Base-by-base conservation (phyloP, 2,888 invertebrate species). In the Mythimna impura region DNA sequence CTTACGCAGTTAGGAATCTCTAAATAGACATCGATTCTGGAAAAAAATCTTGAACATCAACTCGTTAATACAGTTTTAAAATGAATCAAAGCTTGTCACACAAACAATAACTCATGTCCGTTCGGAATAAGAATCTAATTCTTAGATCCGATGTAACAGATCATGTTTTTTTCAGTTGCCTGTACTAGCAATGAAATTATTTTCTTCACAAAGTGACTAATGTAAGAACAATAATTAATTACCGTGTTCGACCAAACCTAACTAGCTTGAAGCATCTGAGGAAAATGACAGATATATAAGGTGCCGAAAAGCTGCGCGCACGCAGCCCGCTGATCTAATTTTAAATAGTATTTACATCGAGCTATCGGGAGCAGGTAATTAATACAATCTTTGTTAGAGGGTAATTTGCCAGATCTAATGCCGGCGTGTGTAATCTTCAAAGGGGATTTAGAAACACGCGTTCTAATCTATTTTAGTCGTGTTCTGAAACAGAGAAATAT, bases 381-480 rank as follows among this genome's bases (percentile, higher is more conserved):
- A 96, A 96, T 96, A 96, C 96, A 96, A 96, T 96, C 96, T 95
- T 96, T 96, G 96, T 95, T 95, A 95, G 94, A 95, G 94, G 93
- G 95, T 96, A 96, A 96, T 96, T 96, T 95, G 96, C 96, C 95
- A 96, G 96, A 95, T 94, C 96, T 96, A 96, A 96, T 95, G 94
- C 95, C 91, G 91, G 95, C 93, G 92, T 95, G 95, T 95, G 94
- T 96, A 96, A 96, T 96, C 96, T 96, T 96, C 96, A 96, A 96
- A 96, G 96, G 94, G 93, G 96, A 96, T 96, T 96, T 96, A 95
- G 96, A 93, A 96, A 96, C 96, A 95, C 94, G 95, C 96, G 96
- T 95, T 93, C 96, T 95, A 93, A 93, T 95, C 96, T 96, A 96
- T 96, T 96, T 96, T 92, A 90, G 96, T 95, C 94, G 92, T 89